Evolutionary conservation across 2,113 vertebrate genomes (phyloP).

Genomic region (Theropithecus gelada): DNA sequence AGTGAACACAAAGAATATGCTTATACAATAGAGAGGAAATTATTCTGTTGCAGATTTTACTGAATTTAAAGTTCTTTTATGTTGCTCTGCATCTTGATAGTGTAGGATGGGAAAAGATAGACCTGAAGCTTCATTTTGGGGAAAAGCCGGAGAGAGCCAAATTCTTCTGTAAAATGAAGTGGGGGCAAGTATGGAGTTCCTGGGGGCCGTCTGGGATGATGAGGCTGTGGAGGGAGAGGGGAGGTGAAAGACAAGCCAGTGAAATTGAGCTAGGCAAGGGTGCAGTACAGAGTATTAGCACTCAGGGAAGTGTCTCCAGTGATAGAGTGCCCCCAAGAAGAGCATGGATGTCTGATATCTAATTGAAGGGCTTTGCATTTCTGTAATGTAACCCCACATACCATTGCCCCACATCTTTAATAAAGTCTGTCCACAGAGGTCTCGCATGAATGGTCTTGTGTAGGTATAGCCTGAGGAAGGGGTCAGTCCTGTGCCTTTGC

Average conservation of each 20-base stretch:
- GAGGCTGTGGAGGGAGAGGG: neutral
- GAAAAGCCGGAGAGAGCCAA: neutral
- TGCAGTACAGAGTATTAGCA: neutral
- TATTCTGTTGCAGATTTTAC: neutral
- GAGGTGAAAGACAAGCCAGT: neutral
- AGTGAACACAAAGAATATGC: neutral
- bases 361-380: neutral
- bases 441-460: neutral
- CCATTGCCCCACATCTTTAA: neutral
- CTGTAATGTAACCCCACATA: neutral
- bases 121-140: neutral
- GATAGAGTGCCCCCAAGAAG: too few species aligned
- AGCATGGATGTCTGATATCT: neutral
- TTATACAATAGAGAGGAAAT: neutral
- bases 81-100: neutral
- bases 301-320: neutral
- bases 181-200: neutral
- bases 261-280: neutral
- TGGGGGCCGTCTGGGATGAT: neutral
- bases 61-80: neutral
- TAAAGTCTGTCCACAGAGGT: neutral
- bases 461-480: neutral
- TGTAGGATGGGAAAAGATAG: neutral
- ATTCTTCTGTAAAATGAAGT: neutral
- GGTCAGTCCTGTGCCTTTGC: accelerated